A percentile compares a stretch with the other conserved stretches of the same genome.
phyloP scores from a whole-genome alignment of 2,888 invertebrate genomes.

The Gisinianus flammeolus region DNA sequence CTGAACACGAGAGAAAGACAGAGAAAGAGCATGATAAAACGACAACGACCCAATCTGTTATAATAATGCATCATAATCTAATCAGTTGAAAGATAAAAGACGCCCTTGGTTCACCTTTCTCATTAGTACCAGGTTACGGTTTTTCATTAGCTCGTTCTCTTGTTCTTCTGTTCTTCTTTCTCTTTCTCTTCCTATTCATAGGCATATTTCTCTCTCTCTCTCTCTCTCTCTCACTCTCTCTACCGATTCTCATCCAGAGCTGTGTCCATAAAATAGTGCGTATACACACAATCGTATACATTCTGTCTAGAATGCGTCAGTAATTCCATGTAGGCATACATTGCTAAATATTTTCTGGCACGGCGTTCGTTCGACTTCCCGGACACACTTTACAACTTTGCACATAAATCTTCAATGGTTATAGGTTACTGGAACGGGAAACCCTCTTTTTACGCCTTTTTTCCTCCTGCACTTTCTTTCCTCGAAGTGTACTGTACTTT shows the following conservation, averaged over 20 bases:
- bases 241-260: too few species aligned
- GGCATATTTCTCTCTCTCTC: too few species aligned
- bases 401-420: conserved; percentile 20
- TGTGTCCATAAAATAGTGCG: too few species aligned
- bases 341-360: too few species aligned
- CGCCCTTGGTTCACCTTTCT: conserved; percentile 22
- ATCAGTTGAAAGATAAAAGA: conserved; percentile 23
- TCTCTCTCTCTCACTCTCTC: too few species aligned
- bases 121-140: conserved; percentile 11
- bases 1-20: too few species aligned
- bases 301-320: too few species aligned
- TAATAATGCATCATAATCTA: conserved; percentile 11
- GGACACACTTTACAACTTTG: background rate
- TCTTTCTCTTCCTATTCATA: background rate
- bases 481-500: too few species aligned
- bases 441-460: background rate
- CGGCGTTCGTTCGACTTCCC: background rate
- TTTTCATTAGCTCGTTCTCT: background rate
- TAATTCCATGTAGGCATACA: too few species aligned
- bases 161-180: background rate
- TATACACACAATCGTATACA: too few species aligned
- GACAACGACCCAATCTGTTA: background rate
- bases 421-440: conserved; percentile 38
- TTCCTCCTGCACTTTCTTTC: background rate
- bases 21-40: too few species aligned